Conservation (phyloP, 2,113 vertebrate genomes). For the Hippocampus zosterae region DNA sequence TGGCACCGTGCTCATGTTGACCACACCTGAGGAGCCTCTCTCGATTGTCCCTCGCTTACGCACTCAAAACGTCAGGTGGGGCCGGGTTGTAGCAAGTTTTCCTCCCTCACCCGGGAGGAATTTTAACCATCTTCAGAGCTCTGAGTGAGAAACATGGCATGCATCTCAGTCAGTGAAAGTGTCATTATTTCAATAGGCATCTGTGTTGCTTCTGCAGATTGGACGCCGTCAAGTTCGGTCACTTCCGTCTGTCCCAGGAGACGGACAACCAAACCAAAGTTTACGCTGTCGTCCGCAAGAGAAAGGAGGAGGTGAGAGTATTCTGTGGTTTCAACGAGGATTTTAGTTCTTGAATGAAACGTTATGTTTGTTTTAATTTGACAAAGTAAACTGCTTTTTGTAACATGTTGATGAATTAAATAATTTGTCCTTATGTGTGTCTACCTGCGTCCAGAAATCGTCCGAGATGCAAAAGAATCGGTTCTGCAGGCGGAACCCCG, state of each 20-base stretch:
- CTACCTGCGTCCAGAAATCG: conserved; percentile 73
- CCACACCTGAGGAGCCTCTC: conserved; percentile 90
- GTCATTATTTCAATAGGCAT: conserved; percentile 39
- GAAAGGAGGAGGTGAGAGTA: conserved; percentile 85
- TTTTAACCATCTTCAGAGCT: no score
- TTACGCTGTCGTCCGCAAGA: conserved; percentile 96
- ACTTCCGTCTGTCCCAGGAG: conserved; percentile 96
- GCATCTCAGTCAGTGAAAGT: background rate
- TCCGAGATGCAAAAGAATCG: conserved; percentile 87
- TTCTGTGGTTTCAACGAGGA: background rate
- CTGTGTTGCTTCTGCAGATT: conserved; percentile 70
- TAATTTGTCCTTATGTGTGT: background rate
- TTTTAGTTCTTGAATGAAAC: background rate
- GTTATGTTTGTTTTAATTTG: background rate
- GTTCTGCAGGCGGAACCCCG: conserved; percentile 84
- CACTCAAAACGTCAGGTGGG: conserved; percentile 83
- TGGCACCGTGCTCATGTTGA: conserved; percentile 91
- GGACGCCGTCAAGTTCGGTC: conserved; percentile 89
- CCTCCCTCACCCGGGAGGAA: no score
- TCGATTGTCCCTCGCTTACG: conserved; percentile 84
- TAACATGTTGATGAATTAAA: background rate
- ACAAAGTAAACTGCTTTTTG: background rate
- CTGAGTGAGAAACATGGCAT: no score
- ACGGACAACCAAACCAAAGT: conserved; percentile 99
- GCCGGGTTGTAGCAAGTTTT: background rate